A percentile compares a stretch with the other conserved stretches of the same genome.
Conservation (phyloP, 2,113 vertebrate genomes). For the Tragelaphus scriptus region DNA sequence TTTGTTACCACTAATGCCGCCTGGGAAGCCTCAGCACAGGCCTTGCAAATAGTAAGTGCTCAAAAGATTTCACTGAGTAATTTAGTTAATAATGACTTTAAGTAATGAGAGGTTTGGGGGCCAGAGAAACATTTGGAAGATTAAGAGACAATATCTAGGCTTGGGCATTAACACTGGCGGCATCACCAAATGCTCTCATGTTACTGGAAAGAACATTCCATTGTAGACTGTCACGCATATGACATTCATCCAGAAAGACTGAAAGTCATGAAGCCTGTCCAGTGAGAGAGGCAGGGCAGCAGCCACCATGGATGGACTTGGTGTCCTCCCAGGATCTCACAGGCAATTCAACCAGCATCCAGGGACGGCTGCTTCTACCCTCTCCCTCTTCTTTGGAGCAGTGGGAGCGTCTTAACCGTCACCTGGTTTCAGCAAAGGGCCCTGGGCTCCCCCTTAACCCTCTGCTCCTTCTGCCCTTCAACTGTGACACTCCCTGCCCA, state of each 20-base stretch:
- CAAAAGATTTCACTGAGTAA: not conserved
- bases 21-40: not conserved
- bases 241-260: not conserved
- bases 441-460: not conserved
- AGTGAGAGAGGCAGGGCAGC: not conserved
- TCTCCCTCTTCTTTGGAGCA: not conserved
- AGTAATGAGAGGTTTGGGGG: not conserved
- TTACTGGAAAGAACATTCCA: not conserved
- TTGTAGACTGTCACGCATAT: not conserved
- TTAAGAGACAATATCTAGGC: not conserved
- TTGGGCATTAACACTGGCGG: not conserved
- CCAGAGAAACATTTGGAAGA: not conserved
- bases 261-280: not conserved
- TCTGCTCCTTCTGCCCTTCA: not conserved
- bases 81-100: conserved; percentile 20
- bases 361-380: not conserved
- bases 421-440: not conserved
- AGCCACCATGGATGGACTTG: not conserved
- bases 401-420: not conserved
- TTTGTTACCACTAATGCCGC: not conserved
- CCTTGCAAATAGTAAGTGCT: not conserved
- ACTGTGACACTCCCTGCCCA: not conserved
- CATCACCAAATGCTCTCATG: not conserved
- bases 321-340: not conserved
- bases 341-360: not conserved